Conservation (phyloP, 2,113 vertebrate genomes). For the Hippolais icterina region DNA sequence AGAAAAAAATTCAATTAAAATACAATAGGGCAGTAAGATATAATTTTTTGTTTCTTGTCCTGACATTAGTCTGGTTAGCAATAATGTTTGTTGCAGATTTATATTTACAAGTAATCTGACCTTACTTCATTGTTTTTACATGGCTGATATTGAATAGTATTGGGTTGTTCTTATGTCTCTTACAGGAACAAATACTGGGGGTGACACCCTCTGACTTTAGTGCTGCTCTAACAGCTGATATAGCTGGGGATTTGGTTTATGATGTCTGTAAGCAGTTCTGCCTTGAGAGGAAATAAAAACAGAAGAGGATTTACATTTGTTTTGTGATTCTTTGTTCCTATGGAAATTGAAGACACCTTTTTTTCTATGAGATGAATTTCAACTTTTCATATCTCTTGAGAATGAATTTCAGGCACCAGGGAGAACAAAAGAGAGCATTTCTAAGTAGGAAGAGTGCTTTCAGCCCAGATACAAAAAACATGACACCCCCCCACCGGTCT, state of each 20-base stretch:
- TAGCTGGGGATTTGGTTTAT: neutral
- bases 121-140: neutral
- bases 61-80: neutral
- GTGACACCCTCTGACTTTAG: neutral
- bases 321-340: constrained; percentile 41
- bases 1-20: neutral
- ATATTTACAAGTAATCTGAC: neutral
- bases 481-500: neutral
- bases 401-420: constrained; percentile 33
- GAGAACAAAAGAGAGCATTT: constrained; percentile 37
- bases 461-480: neutral
- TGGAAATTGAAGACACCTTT: constrained; percentile 4
- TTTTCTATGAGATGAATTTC: constrained; percentile 21
- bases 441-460: neutral
- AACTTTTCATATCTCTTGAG: constrained; percentile 13
- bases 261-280: neutral
- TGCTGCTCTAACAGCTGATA: neutral
- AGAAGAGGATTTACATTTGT: neutral
- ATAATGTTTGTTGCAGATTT: neutral
- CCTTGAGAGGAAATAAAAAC: neutral
- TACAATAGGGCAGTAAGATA: neutral
- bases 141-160: neutral
- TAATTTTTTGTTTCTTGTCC: neutral
- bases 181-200: neutral
- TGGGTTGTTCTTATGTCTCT: neutral